These are phyloP conservation scores for Hanleya hanleyi DNA, from an alignment of 2,888 invertebrate species.

Conservation along the genomic window DNA sequence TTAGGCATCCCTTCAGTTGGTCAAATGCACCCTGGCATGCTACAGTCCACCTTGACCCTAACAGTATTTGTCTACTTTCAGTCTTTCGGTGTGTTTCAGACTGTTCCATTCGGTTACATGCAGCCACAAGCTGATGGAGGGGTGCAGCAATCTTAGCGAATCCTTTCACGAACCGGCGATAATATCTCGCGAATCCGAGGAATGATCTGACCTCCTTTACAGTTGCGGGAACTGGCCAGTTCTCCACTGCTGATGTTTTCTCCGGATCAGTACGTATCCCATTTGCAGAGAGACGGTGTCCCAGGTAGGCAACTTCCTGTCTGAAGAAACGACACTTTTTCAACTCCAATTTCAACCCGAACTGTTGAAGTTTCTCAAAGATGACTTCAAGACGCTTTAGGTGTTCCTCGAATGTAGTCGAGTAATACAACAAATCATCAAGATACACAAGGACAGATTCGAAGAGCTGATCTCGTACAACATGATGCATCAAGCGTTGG, in stretches of 20 bases:
- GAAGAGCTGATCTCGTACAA: neutral
- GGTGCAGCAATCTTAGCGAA: neutral
- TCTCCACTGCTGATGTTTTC: neutral
- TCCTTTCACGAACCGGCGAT: neutral
- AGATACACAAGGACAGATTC: conserved; percentile 14
- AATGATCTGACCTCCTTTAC: conserved; percentile 11
- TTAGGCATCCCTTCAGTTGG: neutral
- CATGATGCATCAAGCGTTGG: conserved; percentile 11
- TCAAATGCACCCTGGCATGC: neutral
- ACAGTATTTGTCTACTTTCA: neutral
- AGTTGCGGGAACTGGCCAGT: conserved; percentile 12
- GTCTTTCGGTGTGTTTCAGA: neutral
- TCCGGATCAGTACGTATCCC: neutral
- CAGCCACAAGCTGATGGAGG: neutral
- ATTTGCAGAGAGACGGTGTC: neutral
- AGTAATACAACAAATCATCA: conserved; percentile 4
- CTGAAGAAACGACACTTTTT: conserved; percentile 5
- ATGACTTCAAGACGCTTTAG: neutral
- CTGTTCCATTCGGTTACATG: neutral
- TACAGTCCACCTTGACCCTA: neutral
- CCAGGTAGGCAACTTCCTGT: neutral
- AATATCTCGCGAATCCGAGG: conserved; percentile 2
- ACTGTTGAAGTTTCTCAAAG: conserved; percentile 5
- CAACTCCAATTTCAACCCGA: conserved; percentile 8
- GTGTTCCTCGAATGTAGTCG: conserved; percentile 4